Base-by-base conservation (phyloP, 2,113 vertebrate genomes). In the Periophthalmus modestus region DNA sequence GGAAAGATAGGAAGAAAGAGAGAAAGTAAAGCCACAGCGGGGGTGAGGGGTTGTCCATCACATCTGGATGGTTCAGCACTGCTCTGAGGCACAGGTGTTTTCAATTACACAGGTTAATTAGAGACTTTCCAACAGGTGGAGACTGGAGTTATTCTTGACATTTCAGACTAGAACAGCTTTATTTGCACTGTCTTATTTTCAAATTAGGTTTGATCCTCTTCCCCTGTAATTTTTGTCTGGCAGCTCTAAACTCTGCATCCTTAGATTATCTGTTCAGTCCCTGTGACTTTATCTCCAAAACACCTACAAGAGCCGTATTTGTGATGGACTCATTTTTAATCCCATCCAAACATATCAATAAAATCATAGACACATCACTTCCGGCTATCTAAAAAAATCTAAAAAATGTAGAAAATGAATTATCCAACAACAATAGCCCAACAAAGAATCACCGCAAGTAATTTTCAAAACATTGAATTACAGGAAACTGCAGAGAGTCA, bases 401-500 rank as follows among this genome's bases (percentile, higher is more conserved):
- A 4, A 24, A 28, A 59, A 59, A 59, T 24, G 23, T 5, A 58
- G 55, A 58, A 24, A 24, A 58, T 13, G 21, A 23, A 58, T 24
- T 23, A 58, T 24, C n/a, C 10, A 23, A 12, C n/a, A 58, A 52
- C 15, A 52, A 52, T 18, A 52, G 50, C 1, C 50, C n/a, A 21
- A 57, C 9, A 57, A 57, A 57, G 19, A 57, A n/a, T 10, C 88
- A 66, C 61, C 85, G 68, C 67, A 59, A 86, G 72, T 79, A 84
- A 82, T 85, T 81, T 71, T 48, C 76, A 87, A 77, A 81, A 72
- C 88, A 34, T 77, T 77, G 74, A 80, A 83, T 84, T 77, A 75
- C 87, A 74, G 76, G 78, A 88, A 90, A 82, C 46, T 34, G 46
- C 43, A 75, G 72, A 75, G 19, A 23, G 65, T 66, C 72, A 52